A percentile compares a stretch with the other conserved stretches of the same genome.
Conservation (phyloP, 1,140 invertebrate species). For the Leucophenga varia region DNA sequence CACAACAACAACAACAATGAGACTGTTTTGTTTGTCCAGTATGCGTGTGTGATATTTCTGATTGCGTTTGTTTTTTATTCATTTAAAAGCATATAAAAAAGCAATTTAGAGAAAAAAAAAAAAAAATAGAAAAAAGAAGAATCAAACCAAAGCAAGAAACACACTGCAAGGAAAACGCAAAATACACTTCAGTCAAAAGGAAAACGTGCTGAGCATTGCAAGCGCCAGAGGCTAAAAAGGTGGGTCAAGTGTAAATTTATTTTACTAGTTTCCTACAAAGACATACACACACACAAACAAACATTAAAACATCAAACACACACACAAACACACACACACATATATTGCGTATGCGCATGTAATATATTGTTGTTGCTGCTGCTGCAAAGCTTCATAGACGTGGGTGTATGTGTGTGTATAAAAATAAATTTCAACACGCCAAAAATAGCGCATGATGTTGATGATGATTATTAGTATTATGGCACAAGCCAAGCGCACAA, state of each 20-base stretch:
- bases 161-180: neutral
- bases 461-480: too few species aligned
- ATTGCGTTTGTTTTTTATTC: constrained; percentile 16
- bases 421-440: constrained; percentile 5
- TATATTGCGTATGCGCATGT: too few species aligned
- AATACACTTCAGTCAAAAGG: neutral
- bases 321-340: neutral
- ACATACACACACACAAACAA: constrained; percentile 27
- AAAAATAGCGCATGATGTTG: constrained; percentile 31
- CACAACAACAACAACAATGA: too few species aligned
- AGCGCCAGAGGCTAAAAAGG: constrained; percentile 20
- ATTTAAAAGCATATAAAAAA: constrained; percentile 41
- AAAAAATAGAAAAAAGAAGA: constrained; percentile 4
- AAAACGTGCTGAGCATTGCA: neutral
- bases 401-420: neutral
- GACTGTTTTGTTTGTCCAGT: neutral
- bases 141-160: constrained; percentile 19
- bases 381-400: neutral
- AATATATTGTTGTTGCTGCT: constrained; percentile 7
- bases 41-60: neutral
- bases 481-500: too few species aligned
- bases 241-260: constrained; percentile 51
- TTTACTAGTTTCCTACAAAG: constrained; percentile 49
- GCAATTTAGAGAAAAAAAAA: constrained; percentile 29
- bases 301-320: too few species aligned